These are phyloP conservation scores for Campoletis raptor DNA, from an alignment of 2,888 invertebrate genomes.

Conservation along the genomic window DNA sequence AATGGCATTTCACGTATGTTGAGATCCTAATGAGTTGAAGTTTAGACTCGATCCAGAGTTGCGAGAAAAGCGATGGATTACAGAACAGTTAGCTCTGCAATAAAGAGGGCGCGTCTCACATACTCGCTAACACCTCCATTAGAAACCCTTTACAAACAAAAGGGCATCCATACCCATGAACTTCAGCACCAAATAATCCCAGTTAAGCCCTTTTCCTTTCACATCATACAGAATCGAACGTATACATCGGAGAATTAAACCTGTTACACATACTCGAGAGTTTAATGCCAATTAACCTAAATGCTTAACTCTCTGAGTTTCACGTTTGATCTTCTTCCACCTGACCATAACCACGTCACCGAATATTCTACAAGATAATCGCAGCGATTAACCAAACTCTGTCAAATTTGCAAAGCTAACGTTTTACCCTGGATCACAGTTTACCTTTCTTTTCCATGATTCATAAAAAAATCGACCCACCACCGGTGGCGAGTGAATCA, in stretches of 20 bases:
- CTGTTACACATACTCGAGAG: slow-evolving; percentile 68
- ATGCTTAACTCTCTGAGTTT: slow-evolving; percentile 75
- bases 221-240: not conserved
- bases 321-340: slow-evolving; percentile 68
- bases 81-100: slow-evolving; percentile 38
- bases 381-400: not conserved
- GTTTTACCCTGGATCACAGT: not conserved
- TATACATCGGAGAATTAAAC: slow-evolving; percentile 57
- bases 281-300: slow-evolving; percentile 47
- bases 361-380: slow-evolving; percentile 21
- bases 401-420: not conserved
- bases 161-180: not conserved
- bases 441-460: not conserved
- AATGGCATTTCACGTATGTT: slow-evolving; percentile 42
- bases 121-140: not conserved
- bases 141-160: not conserved
- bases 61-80: slow-evolving; percentile 39
- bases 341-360: not conserved
- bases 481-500: not conserved
- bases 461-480: not conserved
- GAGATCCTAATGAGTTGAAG: slow-evolving; percentile 50
- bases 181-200: not conserved
- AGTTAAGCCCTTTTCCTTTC: not conserved
- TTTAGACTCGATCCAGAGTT: slow-evolving; percentile 29
- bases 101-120: not conserved